phyloP scores from a whole-genome alignment of 92 coral and sea anemone genomes.

The Plumapathes pennacea region DNA sequence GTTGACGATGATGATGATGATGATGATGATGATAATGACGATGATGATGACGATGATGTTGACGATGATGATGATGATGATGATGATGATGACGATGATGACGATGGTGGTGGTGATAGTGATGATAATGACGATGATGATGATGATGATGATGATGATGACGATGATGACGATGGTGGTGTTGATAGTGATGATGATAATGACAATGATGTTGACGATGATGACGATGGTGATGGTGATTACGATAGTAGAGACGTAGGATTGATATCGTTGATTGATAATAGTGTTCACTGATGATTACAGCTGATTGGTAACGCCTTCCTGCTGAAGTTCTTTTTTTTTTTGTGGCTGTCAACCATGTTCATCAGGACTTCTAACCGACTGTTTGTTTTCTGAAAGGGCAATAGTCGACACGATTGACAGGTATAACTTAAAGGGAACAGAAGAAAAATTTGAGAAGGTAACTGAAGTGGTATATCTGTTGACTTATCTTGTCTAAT shows the following conservation, averaged over 20 bases:
- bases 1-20: not conserved
- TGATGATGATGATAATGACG: not conserved
- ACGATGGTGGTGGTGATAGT: not conserved
- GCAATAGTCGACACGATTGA: slow-evolving; percentile 40
- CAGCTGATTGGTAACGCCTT: not conserved
- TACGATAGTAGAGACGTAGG: not conserved
- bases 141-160: slow-evolving; percentile 7
- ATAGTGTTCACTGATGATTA: not conserved
- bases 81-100: not conserved
- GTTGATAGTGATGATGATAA: not conserved
- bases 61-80: not conserved
- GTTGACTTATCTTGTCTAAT: too few species aligned
- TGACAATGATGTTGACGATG: slow-evolving; percentile 3
- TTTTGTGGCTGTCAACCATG: too few species aligned
- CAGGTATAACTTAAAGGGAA: slow-evolving; percentile 33
- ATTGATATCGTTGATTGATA: not conserved
- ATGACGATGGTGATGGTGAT: not conserved
- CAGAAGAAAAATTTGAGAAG: slow-evolving; percentile 55
- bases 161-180: not conserved
- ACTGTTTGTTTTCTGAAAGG: slow-evolving; percentile 10
- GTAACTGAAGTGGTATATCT: too few species aligned
- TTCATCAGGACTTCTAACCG: not conserved
- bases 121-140: not conserved
- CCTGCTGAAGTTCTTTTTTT: not conserved
- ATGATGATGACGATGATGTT: not conserved